Conservation (phyloP, 2,888 invertebrate species). For the Synanthedon myopaeformis region DNA sequence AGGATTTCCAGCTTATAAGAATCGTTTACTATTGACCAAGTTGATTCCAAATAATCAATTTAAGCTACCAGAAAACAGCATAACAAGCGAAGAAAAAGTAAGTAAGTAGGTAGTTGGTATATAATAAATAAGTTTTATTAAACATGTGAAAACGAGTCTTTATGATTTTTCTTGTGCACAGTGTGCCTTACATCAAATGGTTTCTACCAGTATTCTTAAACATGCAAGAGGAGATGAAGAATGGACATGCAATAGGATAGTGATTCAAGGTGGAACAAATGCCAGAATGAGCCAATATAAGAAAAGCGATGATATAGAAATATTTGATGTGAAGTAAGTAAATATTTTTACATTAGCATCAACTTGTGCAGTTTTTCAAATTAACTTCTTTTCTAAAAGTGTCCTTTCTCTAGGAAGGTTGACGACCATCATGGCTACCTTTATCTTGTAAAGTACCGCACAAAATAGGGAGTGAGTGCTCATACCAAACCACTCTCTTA, state of each 20-base stretch:
- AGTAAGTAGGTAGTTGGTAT: conserved; percentile 37
- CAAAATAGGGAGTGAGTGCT: too few relatives aligned
- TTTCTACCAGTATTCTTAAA: conserved; percentile 71
- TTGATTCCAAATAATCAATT: conserved; percentile 67
- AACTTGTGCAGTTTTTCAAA: too few relatives aligned
- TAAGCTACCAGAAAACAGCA: conserved; percentile 67
- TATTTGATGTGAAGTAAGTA: conserved; percentile 14
- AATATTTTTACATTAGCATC: conserved; percentile 3
- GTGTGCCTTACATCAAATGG: conserved; percentile 77
- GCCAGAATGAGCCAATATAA: conserved; percentile 5
- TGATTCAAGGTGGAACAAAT: conserved; percentile 2
- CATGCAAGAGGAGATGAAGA: conserved; percentile 69
- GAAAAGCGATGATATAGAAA: conserved; percentile 9
- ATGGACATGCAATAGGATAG: conserved; percentile 10
- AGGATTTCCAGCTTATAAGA: conserved; percentile 65
- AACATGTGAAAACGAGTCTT: not conserved
- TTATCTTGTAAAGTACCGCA: too few relatives aligned
- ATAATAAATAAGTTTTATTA: not conserved
- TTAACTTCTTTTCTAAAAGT: too few relatives aligned
- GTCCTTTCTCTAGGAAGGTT: too few relatives aligned
- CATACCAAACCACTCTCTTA: too few relatives aligned
- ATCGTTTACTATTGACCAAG: conserved; percentile 55
- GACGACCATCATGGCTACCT: too few relatives aligned
- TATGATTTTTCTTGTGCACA: conserved; percentile 15
- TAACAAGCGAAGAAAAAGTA: conserved; percentile 69